Percentiles rank a stretch among this genome's conserved stretches.
Evolutionary conservation across 2,113 vertebrate genomes (phyloP).

Genomic region (Sclerurus mexicanus): DNA sequence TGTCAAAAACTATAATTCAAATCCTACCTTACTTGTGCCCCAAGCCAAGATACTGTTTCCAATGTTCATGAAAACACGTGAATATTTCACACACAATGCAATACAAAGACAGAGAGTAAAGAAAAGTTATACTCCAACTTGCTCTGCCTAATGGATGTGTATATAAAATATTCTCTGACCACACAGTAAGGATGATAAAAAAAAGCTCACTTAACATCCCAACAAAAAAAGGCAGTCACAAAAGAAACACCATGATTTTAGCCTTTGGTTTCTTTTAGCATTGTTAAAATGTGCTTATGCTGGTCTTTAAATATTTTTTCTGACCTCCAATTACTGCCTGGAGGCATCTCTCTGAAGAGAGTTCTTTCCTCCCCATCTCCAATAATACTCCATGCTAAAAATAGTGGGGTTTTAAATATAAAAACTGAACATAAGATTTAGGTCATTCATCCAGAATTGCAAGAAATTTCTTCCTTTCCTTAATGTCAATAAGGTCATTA

Average conservation of each 20-base stretch:
- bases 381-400: neutral
- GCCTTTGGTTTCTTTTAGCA: constrained; percentile 22
- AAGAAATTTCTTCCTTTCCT: constrained; percentile 47
- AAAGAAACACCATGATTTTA: neutral
- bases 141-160: neutral
- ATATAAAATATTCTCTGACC: neutral
- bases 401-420: neutral
- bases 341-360: neutral
- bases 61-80: neutral
- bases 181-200: neutral
- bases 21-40: neutral
- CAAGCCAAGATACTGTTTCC: neutral
- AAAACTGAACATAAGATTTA: neutral
- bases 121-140: neutral
- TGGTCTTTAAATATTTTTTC: neutral
- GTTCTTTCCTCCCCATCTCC: neutral
- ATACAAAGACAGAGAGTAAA: neutral
- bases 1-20: neutral
- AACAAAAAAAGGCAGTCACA: neutral
- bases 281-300: constrained; percentile 9
- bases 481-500: constrained; percentile 11
- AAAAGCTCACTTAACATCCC: neutral
- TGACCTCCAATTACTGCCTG: neutral
- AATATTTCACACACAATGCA: neutral
- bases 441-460: neutral